Conservation (phyloP, 2,113 vertebrate species). For the Paratilapia polleni region DNA sequence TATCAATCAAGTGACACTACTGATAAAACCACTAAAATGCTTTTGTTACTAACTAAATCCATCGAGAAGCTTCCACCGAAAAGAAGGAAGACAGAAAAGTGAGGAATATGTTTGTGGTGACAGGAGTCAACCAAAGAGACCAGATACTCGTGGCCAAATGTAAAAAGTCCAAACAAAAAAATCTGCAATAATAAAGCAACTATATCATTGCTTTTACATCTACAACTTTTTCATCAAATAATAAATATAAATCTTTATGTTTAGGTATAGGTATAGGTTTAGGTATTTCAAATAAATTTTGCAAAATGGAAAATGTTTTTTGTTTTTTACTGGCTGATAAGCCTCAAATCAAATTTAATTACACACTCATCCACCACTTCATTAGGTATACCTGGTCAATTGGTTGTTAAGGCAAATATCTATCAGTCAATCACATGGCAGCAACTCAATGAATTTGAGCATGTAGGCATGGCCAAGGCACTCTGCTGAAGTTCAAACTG, state of each 20-base stretch:
- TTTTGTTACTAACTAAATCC: neutral
- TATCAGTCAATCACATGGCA: neutral
- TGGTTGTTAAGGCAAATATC: neutral
- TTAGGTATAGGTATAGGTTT: too few species aligned
- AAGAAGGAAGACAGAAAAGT: neutral
- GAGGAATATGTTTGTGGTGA: neutral
- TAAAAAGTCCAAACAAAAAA: neutral
- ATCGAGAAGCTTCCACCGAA: neutral
- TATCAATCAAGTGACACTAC: neutral
- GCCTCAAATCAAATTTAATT: neutral
- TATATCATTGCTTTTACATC: too few species aligned
- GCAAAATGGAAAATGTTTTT: too few species aligned
- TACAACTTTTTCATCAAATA: too few species aligned
- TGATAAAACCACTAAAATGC: neutral
- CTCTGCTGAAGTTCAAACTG: neutral
- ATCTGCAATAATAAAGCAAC: fast-evolving
- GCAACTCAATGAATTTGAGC: neutral
- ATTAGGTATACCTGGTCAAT: neutral
- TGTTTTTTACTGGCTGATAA: too few species aligned
- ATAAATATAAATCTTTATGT: too few species aligned
- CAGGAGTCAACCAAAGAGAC: neutral
- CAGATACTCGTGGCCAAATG: neutral
- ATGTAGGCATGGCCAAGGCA: neutral
- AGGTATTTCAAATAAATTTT: too few species aligned
- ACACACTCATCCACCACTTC: neutral